phyloP scores from a whole-genome alignment of 1,140 invertebrate genomes.

The Agrypnia vestita region DNA sequence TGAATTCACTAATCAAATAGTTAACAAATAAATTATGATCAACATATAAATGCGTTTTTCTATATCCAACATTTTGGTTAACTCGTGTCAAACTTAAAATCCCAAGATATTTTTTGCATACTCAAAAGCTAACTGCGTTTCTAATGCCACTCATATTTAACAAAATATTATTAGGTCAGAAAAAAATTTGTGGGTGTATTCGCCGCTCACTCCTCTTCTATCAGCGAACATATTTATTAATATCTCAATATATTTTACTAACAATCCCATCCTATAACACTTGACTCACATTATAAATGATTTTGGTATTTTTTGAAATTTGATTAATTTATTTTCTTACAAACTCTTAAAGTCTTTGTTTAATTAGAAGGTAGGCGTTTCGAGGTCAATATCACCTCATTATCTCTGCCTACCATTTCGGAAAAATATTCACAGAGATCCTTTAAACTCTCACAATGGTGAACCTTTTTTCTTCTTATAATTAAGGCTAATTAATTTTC shows the following conservation, averaged over 20 bases:
- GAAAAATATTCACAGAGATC: slow-evolving; percentile 7
- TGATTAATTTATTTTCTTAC: not conserved
- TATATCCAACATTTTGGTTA: too few species aligned
- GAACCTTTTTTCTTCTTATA: slow-evolving; percentile 3
- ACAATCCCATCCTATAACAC: not conserved
- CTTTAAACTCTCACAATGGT: slow-evolving; percentile 30
- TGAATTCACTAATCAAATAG: too few species aligned
- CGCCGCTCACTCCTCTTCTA: not conserved
- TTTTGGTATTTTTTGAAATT: not conserved
- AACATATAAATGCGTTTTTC: too few species aligned
- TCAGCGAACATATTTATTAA: not conserved
- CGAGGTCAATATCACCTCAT: not conserved
- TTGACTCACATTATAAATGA: not conserved
- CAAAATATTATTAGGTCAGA: slow-evolving; percentile 16
- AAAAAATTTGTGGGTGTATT: slow-evolving; percentile 8
- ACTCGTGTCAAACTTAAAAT: not conserved
- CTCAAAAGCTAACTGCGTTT: slow-evolving; percentile 6
- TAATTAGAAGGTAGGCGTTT: not conserved
- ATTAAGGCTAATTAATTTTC: slow-evolving; percentile 37
- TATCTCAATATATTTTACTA: not conserved
- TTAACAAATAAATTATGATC: too few species aligned
- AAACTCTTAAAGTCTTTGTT: too few species aligned
- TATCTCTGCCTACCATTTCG: not conserved
- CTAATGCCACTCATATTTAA: slow-evolving; percentile 20
- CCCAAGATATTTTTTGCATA: not conserved